phyloP scores from a whole-genome alignment of 1,140 invertebrate species.

The Armadillidium nasatum region DNA sequence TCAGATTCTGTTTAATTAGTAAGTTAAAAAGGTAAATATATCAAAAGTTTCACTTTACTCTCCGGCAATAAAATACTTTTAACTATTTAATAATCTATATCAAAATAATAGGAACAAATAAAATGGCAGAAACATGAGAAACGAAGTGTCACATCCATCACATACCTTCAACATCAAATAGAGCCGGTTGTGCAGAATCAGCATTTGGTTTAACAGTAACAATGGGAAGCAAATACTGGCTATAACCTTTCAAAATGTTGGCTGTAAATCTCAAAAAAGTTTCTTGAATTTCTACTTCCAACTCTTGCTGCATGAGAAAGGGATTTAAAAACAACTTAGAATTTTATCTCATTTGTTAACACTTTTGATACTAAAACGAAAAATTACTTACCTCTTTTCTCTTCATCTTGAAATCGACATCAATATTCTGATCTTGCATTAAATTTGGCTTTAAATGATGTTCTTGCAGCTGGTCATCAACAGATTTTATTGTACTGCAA shows the following conservation, averaged over 20 bases:
- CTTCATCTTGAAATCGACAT: slow-evolving; percentile 67
- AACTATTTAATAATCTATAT: too few species aligned
- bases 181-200: slow-evolving; percentile 86
- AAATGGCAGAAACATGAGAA: too few species aligned
- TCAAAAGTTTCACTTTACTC: too few species aligned
- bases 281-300: slow-evolving; percentile 82
- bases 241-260: slow-evolving; percentile 84
- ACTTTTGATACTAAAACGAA: neutral
- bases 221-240: slow-evolving; percentile 84
- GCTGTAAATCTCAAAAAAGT: slow-evolving; percentile 95
- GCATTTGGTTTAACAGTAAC: slow-evolving; percentile 87
- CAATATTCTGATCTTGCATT: slow-evolving; percentile 54
- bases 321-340: neutral
- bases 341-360: neutral
- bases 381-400: slow-evolving; percentile 58
- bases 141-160: too few species aligned
- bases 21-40: too few species aligned
- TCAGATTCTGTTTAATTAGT: too few species aligned
- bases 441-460: slow-evolving; percentile 56
- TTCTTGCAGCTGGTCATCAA: slow-evolving; percentile 52
- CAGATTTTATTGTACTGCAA: slow-evolving; percentile 54
- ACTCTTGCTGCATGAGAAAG: slow-evolving; percentile 32
- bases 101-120: too few species aligned
- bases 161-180: slow-evolving; percentile 90
- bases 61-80: too few species aligned